Evolutionary conservation across 2,113 vertebrate genomes (phyloP).

Genomic region (Thryonomys swinderianus): DNA sequence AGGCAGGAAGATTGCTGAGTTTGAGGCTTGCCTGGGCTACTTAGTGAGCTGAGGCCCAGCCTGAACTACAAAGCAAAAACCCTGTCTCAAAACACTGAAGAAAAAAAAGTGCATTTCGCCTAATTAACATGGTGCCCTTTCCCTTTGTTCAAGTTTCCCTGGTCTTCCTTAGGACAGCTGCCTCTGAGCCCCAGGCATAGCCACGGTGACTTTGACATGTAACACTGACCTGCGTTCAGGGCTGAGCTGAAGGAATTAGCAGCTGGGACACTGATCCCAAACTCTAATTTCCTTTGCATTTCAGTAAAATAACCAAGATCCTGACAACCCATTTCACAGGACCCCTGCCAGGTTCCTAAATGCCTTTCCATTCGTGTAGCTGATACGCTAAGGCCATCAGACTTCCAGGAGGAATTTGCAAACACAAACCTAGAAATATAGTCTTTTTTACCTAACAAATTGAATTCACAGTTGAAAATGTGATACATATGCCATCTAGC

Average conservation of each 20-base stretch:
- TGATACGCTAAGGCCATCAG: background rate
- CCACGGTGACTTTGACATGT: background rate
- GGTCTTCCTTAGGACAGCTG: background rate
- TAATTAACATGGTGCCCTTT: background rate
- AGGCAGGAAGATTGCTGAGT: no score
- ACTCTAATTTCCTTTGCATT: background rate
- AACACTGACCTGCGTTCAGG: background rate
- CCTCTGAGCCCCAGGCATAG: background rate
- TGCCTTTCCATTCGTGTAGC: background rate
- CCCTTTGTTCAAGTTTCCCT: background rate
- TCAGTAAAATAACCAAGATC: background rate
- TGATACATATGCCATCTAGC: background rate
- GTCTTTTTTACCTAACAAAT: background rate
- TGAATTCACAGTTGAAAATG: conserved; percentile 44
- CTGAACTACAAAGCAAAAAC: no score
- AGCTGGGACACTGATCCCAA: background rate
- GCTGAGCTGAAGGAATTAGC: background rate
- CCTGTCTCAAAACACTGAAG: no score
- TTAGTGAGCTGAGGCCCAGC: no score
- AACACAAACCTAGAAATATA: background rate
- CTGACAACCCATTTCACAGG: background rate
- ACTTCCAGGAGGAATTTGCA: background rate
- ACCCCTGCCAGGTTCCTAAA: background rate
- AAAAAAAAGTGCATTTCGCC: no score
- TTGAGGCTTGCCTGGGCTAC: no score